Evolutionary conservation across 2,113 vertebrate genomes (phyloP), one percentile per base, ranked within the genome.

Genomic region (Myodes glareolus): DNA sequence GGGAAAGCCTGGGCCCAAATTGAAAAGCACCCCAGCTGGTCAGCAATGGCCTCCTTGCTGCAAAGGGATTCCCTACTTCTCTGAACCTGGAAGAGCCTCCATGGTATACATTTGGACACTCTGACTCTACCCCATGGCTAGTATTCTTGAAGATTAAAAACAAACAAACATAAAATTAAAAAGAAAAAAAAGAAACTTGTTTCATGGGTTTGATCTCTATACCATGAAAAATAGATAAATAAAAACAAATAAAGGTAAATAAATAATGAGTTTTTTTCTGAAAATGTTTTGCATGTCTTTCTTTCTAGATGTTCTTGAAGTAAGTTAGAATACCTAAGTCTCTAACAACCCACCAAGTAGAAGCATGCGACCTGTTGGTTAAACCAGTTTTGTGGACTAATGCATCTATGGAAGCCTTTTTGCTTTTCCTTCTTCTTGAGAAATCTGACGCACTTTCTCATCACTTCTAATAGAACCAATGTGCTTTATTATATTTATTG

Each of bases 21-120:
- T 33, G 42, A 29, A 19, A 33, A 25, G 10, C 11, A 3, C 5
- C 42, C 5, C 36, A 14, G 21, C 4, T 25, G 17, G 0, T 42
- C 1, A 5, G 23, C 1, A 4, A 36, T 17, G 82, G 19, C 19
- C 25, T 27, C 45, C 16, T 0, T 17, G 23, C 52, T 27, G 39
- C 2, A 1, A 42, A 16, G 7, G 84, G 27, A 47, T 16, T 0
- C 3, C 50, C 50, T 25, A 5, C 5, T 13, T 33, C n/a, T 68
- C n/a, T 10, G 2, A 61, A 82, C 33, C 47, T 31, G 3, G 12
- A 36, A n/a, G 50, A 47, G 7, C 0, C 8, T 1, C 1, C 0
- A 4, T 29, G 50, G 63, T 14, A 10, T 33, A 61, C 29, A 13
- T 55, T 16, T 33, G 9, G 2, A 8, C 9, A 42, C 39, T 77